Conservation (phyloP, 2,888 invertebrate species). For the Eristalis intricaria region DNA sequence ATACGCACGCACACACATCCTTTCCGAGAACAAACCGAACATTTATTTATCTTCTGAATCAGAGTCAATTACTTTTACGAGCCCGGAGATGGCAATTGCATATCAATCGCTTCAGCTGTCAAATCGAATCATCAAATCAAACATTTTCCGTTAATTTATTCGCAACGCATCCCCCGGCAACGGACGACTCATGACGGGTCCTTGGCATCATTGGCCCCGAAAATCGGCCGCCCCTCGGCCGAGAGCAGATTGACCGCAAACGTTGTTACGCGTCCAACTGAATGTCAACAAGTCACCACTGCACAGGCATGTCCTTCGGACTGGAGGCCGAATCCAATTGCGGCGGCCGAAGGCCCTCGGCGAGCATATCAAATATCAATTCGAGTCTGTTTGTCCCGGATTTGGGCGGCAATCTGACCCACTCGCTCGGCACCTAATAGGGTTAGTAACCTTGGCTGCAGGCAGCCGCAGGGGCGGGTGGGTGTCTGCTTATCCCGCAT, state of each 20-base stretch:
- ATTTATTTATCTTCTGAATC: neutral
- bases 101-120: constrained; percentile 10
- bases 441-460: neutral
- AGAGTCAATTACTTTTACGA: neutral
- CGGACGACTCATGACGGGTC: constrained; percentile 6
- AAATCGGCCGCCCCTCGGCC: neutral
- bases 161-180: constrained; percentile 5
- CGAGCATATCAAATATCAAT: constrained; percentile 50
- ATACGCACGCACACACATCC: neutral
- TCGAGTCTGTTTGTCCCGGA: neutral
- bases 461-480: neutral
- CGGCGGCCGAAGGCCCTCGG: constrained; percentile 4
- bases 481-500: neutral
- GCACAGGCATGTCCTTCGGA: neutral
- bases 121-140: constrained; percentile 44
- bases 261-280: constrained; percentile 26
- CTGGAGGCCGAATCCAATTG: neutral
- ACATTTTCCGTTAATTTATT: constrained; percentile 38
- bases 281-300: constrained; percentile 15
- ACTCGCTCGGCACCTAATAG: neutral
- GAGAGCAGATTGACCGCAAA: constrained; percentile 9
- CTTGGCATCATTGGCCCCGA: neutral
- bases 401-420: neutral
- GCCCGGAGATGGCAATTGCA: neutral
- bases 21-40: neutral